These are phyloP conservation scores for Zaprionus tsacasi DNA, from an alignment of 1,140 invertebrate genomes.

Conservation along the genomic window DNA sequence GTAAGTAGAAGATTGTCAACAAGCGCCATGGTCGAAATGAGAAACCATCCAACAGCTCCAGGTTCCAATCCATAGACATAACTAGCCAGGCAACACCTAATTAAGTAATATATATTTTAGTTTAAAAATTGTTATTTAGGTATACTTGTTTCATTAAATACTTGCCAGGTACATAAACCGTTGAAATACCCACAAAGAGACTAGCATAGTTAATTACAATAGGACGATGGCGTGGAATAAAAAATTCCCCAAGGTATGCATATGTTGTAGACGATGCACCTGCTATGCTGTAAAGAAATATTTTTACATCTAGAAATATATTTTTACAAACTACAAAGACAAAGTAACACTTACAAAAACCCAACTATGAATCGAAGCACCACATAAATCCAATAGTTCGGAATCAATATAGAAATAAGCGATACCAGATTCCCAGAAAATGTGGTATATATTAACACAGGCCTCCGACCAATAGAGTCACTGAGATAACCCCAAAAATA, in stretches of 20 bases:
- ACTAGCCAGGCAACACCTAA: conserved; percentile 66
- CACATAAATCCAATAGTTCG: conserved; percentile 85
- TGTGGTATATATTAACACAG: conserved; percentile 84
- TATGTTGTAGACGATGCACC: conserved; percentile 80
- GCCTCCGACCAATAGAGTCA: conserved; percentile 87
- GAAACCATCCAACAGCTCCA: conserved; percentile 76
- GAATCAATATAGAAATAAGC: conserved; percentile 85
- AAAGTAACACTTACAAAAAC: conserved; percentile 85
- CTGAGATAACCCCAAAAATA: conserved; percentile 90
- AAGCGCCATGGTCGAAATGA: conserved; percentile 86
- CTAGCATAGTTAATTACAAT: conserved; percentile 81
- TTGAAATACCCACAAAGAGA: conserved; percentile 83
- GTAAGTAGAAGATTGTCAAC: conserved; percentile 86
- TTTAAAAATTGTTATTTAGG: not conserved
- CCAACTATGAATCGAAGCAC: conserved; percentile 86
- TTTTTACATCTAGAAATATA: not conserved
- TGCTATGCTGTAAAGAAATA: conserved; percentile 64
- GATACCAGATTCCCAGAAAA: conserved; percentile 73
- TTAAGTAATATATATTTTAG: not conserved
- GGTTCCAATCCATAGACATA: conserved; percentile 73
- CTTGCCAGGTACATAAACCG: conserved; percentile 83
- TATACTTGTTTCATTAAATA: not conserved
- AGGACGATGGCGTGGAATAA: conserved; percentile 61
- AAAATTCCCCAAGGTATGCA: conserved; percentile 83
- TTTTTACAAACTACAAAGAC: not conserved